Percentiles rank a stretch among this genome's conserved stretches.
Evolutionary conservation across 2,113 vertebrate genomes (phyloP).

Genomic region (Stigmatopora nigra): DNA sequence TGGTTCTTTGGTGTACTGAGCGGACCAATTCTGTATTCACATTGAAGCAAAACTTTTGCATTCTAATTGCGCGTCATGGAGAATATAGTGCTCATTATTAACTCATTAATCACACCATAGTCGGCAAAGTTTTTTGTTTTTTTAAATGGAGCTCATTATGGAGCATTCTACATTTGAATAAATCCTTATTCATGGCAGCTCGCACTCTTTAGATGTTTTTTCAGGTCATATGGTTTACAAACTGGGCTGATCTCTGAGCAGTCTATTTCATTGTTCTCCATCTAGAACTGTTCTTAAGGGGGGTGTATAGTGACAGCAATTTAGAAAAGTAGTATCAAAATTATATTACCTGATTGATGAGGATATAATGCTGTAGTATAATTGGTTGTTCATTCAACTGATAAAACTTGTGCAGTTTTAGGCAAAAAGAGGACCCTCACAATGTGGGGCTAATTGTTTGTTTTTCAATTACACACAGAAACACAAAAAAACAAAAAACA

Average conservation of each 20-base stretch:
- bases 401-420: not conserved
- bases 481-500: not conserved
- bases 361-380: not conserved
- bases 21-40: not conserved
- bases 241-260: not conserved
- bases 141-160: slow-evolving; percentile 10
- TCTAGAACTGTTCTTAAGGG: too few species aligned
- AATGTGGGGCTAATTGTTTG: not conserved
- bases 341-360: not conserved
- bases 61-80: not conserved
- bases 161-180: not conserved
- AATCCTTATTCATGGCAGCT: not conserved
- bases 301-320: not conserved
- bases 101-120: slow-evolving; percentile 9
- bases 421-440: not conserved
- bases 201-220: not conserved
- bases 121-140: not conserved
- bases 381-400: not conserved
- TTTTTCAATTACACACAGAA: not conserved
- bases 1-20: not conserved
- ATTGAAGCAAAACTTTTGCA: not conserved
- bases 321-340: not conserved
- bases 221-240: not conserved
- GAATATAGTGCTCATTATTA: slow-evolving; percentile 4
- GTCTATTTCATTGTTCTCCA: too few species aligned